These are phyloP conservation scores for Drosophila obscura DNA, from an alignment of 1,140 invertebrate species.

Conservation along the genomic window DNA sequence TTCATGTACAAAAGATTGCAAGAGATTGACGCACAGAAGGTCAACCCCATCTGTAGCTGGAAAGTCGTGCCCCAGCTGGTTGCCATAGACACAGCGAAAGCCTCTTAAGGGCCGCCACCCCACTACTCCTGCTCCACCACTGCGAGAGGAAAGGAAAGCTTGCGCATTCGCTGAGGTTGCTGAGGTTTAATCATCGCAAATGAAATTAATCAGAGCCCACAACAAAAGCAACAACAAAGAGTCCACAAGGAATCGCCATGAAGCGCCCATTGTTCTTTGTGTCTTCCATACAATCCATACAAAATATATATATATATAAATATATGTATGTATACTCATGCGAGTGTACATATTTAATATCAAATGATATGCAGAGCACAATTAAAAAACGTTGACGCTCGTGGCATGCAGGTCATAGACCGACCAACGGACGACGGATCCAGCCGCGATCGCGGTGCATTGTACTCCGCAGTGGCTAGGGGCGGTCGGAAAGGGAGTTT, in stretches of 20 bases:
- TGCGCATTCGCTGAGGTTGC: constrained; percentile 41
- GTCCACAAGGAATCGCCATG: constrained; percentile 11
- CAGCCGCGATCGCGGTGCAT: constrained; percentile 36
- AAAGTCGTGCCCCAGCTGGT: constrained; percentile 6
- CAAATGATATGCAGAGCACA: constrained; percentile 72
- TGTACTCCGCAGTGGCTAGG: constrained; percentile 39
- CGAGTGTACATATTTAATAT: constrained; percentile 57
- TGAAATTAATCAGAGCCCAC: constrained; percentile 42
- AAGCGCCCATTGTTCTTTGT: no score
- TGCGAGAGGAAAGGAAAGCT: constrained; percentile 4
- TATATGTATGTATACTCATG: constrained; percentile 1
- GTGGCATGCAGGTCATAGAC: constrained; percentile 58
- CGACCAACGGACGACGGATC: constrained; percentile 43
- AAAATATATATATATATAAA: constrained; percentile 6
- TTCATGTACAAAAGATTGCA: no score
- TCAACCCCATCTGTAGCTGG: no score
- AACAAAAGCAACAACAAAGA: constrained; percentile 14
- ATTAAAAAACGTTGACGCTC: constrained; percentile 68
- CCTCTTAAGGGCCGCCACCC: not conserved
- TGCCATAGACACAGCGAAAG: constrained; percentile 33
- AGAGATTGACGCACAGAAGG: no score
- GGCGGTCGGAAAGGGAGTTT: not conserved
- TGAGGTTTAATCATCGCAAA: constrained; percentile 50
- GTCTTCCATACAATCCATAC: constrained; percentile 1
- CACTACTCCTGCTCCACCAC: no score